These are phyloP conservation scores for Epinephelus malabaricus DNA, from an alignment of 2,797 vertebrate genomes.

Conservation along the genomic window DNA sequence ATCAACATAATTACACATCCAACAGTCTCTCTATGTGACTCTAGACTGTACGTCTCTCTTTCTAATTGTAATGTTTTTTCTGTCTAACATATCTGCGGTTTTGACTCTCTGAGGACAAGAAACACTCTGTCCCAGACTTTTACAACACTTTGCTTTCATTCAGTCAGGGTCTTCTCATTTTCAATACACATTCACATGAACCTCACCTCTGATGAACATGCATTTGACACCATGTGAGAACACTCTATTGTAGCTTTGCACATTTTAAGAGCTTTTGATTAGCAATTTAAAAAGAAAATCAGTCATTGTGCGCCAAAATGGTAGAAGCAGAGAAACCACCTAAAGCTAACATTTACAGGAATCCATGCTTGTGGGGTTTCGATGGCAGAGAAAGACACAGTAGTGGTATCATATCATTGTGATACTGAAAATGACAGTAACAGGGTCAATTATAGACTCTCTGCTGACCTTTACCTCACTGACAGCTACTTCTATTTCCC, in stretches of 20 bases:
- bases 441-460: slow-evolving; percentile 62
- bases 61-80: no score
- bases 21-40: no score
- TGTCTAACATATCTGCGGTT: not conserved
- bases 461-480: slow-evolving; percentile 57
- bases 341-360: slow-evolving; percentile 79
- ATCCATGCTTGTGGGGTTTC: slow-evolving; percentile 73
- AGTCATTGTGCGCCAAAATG: slow-evolving; percentile 59
- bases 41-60: no score
- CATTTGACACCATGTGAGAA: not conserved
- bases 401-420: slow-evolving; percentile 79
- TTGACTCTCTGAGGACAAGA: no score
- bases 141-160: no score
- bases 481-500: slow-evolving; percentile 47
- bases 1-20: no score
- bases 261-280: slow-evolving; percentile 8
- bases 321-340: slow-evolving; percentile 71
- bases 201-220: not conserved
- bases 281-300: slow-evolving; percentile 47
- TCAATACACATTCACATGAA: not conserved
- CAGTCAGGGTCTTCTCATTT: not conserved
- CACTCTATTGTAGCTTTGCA: not conserved
- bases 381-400: slow-evolving; percentile 66
- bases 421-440: slow-evolving; percentile 78
- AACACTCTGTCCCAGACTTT: no score